Evolutionary conservation across 2,888 invertebrate genomes (phyloP).

Genomic region (Lepidonotus clava): DNA sequence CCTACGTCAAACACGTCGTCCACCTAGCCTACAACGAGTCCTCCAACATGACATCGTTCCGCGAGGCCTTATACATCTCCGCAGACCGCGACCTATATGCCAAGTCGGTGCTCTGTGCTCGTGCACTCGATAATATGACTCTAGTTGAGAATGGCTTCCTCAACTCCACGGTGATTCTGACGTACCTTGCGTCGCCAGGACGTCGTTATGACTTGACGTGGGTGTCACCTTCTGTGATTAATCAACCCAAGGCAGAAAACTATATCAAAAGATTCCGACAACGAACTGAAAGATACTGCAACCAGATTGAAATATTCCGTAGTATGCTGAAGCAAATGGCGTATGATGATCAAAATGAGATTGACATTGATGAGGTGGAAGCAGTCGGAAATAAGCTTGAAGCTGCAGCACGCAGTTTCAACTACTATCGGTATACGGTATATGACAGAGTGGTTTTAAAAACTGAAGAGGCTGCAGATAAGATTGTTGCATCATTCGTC

Average conservation of each 20-base stretch:
- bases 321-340: not conserved
- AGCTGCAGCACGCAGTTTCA: constrained; percentile 35
- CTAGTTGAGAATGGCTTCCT: not conserved
- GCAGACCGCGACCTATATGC: not conserved
- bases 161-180: not conserved
- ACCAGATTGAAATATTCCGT: not conserved
- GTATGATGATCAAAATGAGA: not conserved
- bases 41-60: not conserved
- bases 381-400: not conserved
- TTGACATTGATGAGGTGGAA: not conserved
- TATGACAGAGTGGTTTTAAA: not conserved
- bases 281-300: not conserved
- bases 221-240: not conserved
- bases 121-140: not conserved
- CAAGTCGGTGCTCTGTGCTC: not conserved
- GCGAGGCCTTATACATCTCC: not conserved
- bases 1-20: constrained; percentile 1
- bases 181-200: not conserved
- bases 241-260: not conserved
- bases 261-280: not conserved
- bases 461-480: not conserved
- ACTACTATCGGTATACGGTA: constrained; percentile 38
- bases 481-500: not conserved
- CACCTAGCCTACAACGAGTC: not conserved
- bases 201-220: constrained; percentile 11